These are phyloP conservation scores for Nestor notabilis DNA, from an alignment of 2,113 vertebrate species.

Conservation along the genomic window DNA sequence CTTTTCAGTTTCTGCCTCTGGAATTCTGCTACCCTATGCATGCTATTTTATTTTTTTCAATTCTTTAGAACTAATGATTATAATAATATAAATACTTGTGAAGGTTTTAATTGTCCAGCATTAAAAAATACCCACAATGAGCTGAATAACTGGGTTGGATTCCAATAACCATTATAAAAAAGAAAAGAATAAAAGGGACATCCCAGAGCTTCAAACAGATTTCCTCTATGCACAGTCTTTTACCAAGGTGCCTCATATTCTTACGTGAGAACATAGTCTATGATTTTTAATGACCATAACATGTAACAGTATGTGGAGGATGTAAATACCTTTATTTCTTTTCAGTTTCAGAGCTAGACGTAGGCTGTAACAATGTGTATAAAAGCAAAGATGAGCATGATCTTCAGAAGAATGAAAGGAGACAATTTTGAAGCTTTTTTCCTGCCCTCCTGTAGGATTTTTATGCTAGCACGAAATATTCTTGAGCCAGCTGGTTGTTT, in stretches of 20 bases:
- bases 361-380: neutral
- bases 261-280: neutral
- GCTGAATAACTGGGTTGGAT: neutral
- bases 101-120: neutral
- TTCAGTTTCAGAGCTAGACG: neutral
- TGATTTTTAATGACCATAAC: neutral
- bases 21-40: neutral
- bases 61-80: neutral
- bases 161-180: neutral
- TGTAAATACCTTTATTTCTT: neutral
- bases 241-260: neutral
- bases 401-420: neutral
- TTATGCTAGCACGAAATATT: neutral
- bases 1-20: neutral
- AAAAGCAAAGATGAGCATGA: neutral
- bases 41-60: neutral
- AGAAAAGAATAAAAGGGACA: neutral
- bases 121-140: neutral
- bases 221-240: neutral
- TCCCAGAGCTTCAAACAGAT: neutral
- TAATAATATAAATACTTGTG: neutral
- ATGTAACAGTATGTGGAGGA: neutral
- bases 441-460: neutral
- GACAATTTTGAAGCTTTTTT: neutral
- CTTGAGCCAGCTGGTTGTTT: conserved; percentile 51